A percentile compares a stretch with the other conserved stretches of the same genome.
Conservation (phyloP, 2,113 vertebrate species). For the Plestiodon gilberti region DNA sequence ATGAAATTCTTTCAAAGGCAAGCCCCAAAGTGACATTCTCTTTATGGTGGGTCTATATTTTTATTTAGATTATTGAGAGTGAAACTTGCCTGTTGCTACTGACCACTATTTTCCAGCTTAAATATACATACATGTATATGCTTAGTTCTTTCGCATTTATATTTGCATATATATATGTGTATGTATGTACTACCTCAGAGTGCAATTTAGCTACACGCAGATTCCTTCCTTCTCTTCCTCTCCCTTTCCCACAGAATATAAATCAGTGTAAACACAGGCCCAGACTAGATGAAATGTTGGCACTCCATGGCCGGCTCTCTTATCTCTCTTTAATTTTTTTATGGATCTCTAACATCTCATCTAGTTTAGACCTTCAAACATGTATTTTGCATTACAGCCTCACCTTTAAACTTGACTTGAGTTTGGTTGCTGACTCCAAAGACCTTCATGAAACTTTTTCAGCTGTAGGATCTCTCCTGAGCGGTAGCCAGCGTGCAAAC, state of each 20-base stretch:
- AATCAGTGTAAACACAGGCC: not conserved
- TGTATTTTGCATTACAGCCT: not conserved
- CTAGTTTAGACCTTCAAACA: not conserved
- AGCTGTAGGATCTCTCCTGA: not conserved
- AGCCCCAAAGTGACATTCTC: conserved; percentile 12
- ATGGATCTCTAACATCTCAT: not conserved
- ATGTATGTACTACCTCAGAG: conserved; percentile 73
- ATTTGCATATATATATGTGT: conserved; percentile 66
- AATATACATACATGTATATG: conserved; percentile 36
- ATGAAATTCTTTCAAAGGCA: conserved; percentile 19
- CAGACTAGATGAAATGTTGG: not conserved
- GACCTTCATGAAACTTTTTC: not conserved
- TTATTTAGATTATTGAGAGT: not conserved
- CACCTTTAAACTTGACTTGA: not conserved
- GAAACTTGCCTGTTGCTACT: conserved; percentile 33
- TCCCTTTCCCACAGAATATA: conserved; percentile 40
- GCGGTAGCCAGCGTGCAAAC: too few relatives aligned
- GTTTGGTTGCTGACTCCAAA: not conserved
- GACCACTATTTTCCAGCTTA: conserved; percentile 44
- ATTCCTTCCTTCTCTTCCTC: conserved; percentile 19
- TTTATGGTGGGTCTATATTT: not conserved
- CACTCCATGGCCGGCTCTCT: not conserved
- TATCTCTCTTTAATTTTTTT: too few relatives aligned
- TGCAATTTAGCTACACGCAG: conserved; percentile 48
- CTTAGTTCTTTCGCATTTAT: conserved; percentile 61